phyloP scores from a whole-genome alignment of 2,113 vertebrate genomes.

The Charina bottae region DNA sequence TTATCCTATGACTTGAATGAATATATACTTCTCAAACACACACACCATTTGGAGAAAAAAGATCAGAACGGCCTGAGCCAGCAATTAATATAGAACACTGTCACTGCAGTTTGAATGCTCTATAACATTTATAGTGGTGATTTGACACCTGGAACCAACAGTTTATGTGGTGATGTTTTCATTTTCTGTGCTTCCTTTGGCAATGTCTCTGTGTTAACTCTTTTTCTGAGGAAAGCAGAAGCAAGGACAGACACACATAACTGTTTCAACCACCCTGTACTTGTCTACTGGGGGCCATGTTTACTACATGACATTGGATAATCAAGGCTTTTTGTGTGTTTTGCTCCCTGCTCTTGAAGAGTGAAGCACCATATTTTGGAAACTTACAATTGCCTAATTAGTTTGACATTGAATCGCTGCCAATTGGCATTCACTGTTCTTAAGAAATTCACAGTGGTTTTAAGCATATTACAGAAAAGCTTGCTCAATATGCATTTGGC shows the following conservation, averaged over 20 bases:
- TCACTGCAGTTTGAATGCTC: slow-evolving; percentile 45
- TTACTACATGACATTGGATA: slow-evolving; percentile 53
- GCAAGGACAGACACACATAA: not conserved
- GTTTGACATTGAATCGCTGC: slow-evolving; percentile 22
- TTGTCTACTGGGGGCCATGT: slow-evolving; percentile 26
- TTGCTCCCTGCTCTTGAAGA: slow-evolving; percentile 43
- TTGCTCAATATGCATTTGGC: not conserved
- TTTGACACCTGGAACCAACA: slow-evolving; percentile 48
- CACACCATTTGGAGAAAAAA: not conserved
- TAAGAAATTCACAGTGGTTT: not conserved
- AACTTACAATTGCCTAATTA: not conserved
- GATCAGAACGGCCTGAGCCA: slow-evolving; percentile 14
- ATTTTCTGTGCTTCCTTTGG: slow-evolving; percentile 59
- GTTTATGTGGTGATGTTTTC: slow-evolving; percentile 52
- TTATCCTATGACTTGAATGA: not conserved
- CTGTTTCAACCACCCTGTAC: slow-evolving; percentile 46
- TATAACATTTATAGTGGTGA: slow-evolving; percentile 36
- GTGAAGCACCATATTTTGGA: slow-evolving; percentile 42
- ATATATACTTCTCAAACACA: not conserved
- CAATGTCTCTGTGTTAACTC: slow-evolving; percentile 32
- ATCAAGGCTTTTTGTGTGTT: slow-evolving; percentile 51
- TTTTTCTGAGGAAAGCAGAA: slow-evolving; percentile 5
- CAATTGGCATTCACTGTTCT: slow-evolving; percentile 13
- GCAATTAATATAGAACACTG: slow-evolving; percentile 13
- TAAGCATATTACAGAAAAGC: slow-evolving; percentile 30